These are phyloP conservation scores for Geophilus truncorum DNA, from an alignment of 2,888 invertebrate species.

Conservation along the genomic window DNA sequence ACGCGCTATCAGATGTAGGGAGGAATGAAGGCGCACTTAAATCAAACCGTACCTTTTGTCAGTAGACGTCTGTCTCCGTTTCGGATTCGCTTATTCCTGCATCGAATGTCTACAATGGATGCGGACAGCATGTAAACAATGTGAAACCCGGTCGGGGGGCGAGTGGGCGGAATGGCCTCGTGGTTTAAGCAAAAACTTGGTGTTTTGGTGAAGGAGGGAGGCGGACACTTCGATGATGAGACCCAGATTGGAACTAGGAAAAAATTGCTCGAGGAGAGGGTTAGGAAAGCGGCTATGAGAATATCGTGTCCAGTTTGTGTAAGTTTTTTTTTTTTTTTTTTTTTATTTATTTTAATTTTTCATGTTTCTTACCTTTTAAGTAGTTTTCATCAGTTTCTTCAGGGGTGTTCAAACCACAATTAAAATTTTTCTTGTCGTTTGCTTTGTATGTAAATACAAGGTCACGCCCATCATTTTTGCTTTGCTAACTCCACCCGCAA, in stretches of 20 bases:
- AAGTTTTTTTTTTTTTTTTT: constrained; percentile 1
- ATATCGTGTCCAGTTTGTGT: constrained; percentile 33
- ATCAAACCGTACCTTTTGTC: background rate
- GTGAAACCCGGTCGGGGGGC: background rate
- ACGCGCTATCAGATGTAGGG: background rate
- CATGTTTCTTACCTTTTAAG: background rate
- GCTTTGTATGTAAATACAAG: constrained; percentile 10
- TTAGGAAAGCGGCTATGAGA: constrained; percentile 25
- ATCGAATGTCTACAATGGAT: background rate
- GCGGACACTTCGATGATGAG: background rate
- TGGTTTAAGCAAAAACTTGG: background rate
- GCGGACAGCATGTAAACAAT: background rate
- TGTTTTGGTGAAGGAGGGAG: background rate
- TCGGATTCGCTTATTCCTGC: background rate
- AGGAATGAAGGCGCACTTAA: background rate
- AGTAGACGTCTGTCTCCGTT: background rate
- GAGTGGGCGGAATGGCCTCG: background rate
- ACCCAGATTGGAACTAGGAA: background rate
- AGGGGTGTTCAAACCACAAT: background rate
- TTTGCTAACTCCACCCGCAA: background rate
- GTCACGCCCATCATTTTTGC: background rate
- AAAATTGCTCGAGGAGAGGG: constrained; percentile 28
- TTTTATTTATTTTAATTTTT: background rate
- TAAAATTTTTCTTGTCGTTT: background rate
- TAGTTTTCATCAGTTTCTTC: too few species aligned